Percentiles rank a stretch among this genome's conserved stretches.
These are phyloP conservation scores for Deladenus siricidicola DNA, from an alignment of 2,888 invertebrate genomes.

Conservation along the genomic window DNA sequence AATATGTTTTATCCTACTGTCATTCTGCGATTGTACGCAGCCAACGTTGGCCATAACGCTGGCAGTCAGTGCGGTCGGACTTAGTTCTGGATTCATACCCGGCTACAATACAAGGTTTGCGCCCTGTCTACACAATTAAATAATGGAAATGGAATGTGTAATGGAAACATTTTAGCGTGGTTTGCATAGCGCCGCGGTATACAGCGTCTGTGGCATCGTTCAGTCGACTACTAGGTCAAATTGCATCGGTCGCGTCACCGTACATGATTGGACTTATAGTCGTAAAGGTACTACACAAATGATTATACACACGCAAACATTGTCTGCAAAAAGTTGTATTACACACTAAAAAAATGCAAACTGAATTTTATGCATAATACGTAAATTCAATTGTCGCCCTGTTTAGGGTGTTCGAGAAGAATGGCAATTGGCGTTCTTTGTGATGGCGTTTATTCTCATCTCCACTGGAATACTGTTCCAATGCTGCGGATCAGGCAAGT, in stretches of 20 bases:
- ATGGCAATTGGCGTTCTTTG: constrained; percentile 42
- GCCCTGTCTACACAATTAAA: neutral
- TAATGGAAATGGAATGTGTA: neutral
- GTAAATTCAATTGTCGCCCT: constrained; percentile 3
- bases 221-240: constrained; percentile 45
- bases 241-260: constrained; percentile 47
- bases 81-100: constrained; percentile 50
- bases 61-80: constrained; percentile 43
- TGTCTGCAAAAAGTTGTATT: too few species aligned
- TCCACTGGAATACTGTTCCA: constrained; percentile 48
- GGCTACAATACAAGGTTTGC: constrained; percentile 49
- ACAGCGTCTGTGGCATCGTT: constrained; percentile 51
- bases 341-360: too few species aligned
- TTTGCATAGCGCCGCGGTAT: constrained; percentile 48
- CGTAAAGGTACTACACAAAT: constrained; percentile 29
- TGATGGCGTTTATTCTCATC: constrained; percentile 39
- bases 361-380: neutral
- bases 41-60: constrained; percentile 37
- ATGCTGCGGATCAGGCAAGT: constrained; percentile 42
- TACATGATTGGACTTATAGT: constrained; percentile 45
- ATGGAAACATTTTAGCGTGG: constrained; percentile 29
- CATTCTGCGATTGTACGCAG: constrained; percentile 43
- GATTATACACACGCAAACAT: too few species aligned
- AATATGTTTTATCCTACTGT: constrained; percentile 40
- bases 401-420: constrained; percentile 38